Evolutionary conservation across 1,140 invertebrate species (phyloP).

Genomic region (Lepeophtheirus salmonis): DNA sequence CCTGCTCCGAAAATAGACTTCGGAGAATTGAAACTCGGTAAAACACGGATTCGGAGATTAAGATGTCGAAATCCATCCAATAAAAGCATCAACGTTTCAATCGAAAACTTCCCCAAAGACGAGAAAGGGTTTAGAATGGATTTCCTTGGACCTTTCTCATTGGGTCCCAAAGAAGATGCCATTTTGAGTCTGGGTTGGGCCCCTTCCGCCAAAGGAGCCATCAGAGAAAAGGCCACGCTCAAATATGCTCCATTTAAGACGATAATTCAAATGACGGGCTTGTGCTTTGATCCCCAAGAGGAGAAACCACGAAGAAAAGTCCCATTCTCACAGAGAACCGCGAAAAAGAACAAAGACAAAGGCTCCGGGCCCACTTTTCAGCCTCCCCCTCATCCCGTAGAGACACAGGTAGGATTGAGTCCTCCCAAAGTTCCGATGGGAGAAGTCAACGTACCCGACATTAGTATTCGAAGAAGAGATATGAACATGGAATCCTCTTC

Average conservation of each 20-base stretch:
- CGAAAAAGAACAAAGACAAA: neutral
- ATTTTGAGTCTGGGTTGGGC: neutral
- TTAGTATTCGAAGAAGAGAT: too few relatives aligned
- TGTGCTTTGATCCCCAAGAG: neutral
- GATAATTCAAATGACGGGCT: neutral
- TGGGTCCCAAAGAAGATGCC: neutral
- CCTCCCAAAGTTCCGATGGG: too few relatives aligned
- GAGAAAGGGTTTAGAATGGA: neutral
- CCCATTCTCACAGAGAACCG: neutral
- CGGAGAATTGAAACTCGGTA: neutral
- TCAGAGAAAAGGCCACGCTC: neutral
- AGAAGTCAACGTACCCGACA: too few relatives aligned
- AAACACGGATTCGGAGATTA: neutral
- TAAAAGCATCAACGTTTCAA: neutral
- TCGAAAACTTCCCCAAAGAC: neutral
- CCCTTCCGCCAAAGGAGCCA: neutral
- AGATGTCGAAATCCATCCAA: neutral
- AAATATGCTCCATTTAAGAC: neutral
- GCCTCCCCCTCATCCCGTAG: neutral
- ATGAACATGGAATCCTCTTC: neutral
- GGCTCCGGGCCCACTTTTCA: neutral
- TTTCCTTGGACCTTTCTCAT: neutral
- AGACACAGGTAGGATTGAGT: neutral
- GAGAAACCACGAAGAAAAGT: neutral
- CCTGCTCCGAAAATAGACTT: neutral